phyloP scores from a whole-genome alignment of 2,113 vertebrate species.

The Pogona vitticeps region DNA sequence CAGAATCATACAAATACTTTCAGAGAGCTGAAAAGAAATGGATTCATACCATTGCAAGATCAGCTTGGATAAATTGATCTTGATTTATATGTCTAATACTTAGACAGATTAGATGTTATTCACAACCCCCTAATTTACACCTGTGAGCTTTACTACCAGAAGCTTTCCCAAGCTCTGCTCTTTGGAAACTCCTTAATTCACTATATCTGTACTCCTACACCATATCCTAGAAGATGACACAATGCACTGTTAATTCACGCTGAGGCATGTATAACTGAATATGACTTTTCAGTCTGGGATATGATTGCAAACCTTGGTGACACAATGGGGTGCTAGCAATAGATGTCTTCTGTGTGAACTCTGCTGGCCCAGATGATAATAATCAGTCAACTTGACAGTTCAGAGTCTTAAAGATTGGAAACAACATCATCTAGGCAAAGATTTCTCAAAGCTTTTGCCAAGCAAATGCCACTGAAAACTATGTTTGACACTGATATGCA shows the following conservation, averaged over 20 bases:
- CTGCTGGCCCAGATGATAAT: not conserved
- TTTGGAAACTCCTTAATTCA: not conserved
- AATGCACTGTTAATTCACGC: not conserved
- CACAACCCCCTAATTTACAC: not conserved
- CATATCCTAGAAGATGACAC: not conserved
- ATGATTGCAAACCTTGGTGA: not conserved
- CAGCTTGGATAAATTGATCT: no score
- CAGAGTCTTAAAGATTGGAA: not conserved
- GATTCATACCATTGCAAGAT: no score
- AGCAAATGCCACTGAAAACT: not conserved
- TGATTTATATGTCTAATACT: no score
- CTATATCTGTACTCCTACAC: not conserved
- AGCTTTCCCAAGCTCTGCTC: not conserved
- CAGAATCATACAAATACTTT: no score
- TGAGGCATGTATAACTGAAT: not conserved
- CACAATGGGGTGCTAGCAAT: not conserved
- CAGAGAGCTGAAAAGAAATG: no score
- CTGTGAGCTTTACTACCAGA: not conserved
- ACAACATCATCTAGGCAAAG: not conserved
- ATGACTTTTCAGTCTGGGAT: not conserved
- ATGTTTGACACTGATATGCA: not conserved
- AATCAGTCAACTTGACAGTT: constrained; percentile 16
- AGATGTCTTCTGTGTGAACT: not conserved
- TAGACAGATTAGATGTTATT: no score
- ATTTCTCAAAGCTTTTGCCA: not conserved